Conservation (phyloP, 2,797 vertebrate species). For the Pseudochirops cupreus region DNA sequence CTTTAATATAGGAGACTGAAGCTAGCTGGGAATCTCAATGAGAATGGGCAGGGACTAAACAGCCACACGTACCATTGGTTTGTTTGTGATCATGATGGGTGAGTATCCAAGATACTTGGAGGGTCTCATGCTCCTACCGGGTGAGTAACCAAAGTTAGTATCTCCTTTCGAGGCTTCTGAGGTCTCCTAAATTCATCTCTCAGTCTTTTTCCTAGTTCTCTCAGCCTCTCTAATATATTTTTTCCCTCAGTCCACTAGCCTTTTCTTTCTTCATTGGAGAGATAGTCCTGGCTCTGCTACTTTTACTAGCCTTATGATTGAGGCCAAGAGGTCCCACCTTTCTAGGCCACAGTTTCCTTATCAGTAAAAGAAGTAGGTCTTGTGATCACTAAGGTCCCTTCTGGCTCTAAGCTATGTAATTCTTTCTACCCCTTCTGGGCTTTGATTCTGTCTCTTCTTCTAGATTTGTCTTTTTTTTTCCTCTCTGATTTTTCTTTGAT, state of each 20-base stretch:
- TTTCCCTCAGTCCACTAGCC: neutral
- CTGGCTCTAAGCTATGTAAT: neutral
- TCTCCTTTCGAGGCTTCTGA: neutral
- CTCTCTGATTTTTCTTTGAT: neutral
- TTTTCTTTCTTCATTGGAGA: neutral
- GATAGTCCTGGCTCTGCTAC: neutral
- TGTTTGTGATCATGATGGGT: neutral
- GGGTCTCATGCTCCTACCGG: neutral
- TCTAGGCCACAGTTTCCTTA: neutral
- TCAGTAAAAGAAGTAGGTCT: neutral
- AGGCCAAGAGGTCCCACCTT: neutral
- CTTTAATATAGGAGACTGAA: neutral
- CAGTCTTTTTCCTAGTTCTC: neutral
- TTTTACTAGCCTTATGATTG: neutral
- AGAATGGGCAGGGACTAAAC: neutral
- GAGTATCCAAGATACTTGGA: neutral
- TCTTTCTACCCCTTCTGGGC: neutral
- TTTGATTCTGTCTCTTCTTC: neutral
- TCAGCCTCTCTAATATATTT: neutral
- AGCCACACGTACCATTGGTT: neutral
- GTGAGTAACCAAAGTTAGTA: neutral
- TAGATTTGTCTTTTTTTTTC: too few species aligned
- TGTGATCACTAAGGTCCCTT: neutral
- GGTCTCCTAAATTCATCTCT: neutral
- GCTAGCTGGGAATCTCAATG: neutral